These are phyloP conservation scores for Cossypha heuglini DNA, from an alignment of 2,797 vertebrate genomes.

Conservation along the genomic window DNA sequence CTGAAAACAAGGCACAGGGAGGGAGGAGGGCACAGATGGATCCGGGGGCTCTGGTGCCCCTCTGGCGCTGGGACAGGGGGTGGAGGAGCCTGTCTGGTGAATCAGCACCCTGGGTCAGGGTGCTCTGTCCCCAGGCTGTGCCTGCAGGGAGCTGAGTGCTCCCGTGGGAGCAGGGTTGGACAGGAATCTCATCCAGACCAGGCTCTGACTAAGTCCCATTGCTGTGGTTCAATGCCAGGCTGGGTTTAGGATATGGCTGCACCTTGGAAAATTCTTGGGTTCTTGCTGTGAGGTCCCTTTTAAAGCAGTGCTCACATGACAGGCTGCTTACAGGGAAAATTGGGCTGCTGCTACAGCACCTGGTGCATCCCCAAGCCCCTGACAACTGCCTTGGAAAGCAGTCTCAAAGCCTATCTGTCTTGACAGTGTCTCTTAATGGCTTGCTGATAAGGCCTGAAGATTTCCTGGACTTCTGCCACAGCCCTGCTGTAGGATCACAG, in stretches of 20 bases:
- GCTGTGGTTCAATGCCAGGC: background rate
- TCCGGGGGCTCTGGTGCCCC: background rate
- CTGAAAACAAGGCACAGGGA: background rate
- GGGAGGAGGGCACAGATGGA: accelerated
- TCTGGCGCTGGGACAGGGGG: accelerated
- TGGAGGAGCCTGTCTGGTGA: background rate
- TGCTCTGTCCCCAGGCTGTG: background rate
- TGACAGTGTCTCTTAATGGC: conserved; percentile 8
- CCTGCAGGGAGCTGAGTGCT: background rate
- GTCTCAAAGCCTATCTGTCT: background rate
- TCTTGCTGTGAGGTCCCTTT: background rate
- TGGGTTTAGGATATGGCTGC: background rate
- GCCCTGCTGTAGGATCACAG: background rate
- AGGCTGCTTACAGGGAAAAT: background rate
- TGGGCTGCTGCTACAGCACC: background rate
- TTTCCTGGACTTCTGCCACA: conserved; percentile 1
- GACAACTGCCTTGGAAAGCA: conserved; percentile 11
- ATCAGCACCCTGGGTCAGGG: background rate
- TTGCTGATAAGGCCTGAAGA: background rate
- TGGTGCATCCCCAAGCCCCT: background rate
- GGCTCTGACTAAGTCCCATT: background rate
- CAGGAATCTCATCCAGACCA: background rate
- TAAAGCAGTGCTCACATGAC: background rate
- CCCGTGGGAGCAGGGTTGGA: background rate
- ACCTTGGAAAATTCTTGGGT: background rate